A percentile compares a stretch with the other conserved stretches of the same genome.
Evolutionary conservation across 2,113 vertebrate species (phyloP).

Genomic region (Neofelis nebulosa): DNA sequence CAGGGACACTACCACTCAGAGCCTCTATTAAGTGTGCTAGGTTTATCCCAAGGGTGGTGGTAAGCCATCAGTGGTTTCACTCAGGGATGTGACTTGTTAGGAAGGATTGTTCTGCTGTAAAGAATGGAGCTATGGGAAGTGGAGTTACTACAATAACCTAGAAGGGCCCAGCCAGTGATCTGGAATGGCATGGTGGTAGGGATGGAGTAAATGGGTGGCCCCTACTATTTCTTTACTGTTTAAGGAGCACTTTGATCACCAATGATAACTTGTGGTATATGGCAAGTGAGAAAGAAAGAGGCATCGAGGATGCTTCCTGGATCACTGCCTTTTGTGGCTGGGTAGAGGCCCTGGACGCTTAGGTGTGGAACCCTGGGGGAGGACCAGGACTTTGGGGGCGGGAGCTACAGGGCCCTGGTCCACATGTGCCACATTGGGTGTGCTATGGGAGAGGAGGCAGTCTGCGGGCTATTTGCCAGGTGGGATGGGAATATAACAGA

Average conservation of each 20-base stretch:
- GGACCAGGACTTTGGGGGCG: not conserved
- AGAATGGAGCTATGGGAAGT: not conserved
- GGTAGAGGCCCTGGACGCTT: fast-evolving
- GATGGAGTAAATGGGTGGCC: not conserved
- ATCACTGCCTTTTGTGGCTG: not conserved
- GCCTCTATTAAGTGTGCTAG: not conserved
- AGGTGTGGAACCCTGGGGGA: not conserved
- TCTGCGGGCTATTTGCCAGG: not conserved
- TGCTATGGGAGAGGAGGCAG: not conserved
- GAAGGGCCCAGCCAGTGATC: not conserved
- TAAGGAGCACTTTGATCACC: too few relatives aligned
- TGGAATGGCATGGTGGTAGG: not conserved
- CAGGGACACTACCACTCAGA: not conserved
- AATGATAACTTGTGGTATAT: not conserved
- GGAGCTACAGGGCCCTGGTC: not conserved
- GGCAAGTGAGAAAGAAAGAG: not conserved
- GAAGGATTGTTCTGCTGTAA: not conserved
- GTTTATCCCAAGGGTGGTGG: not conserved
- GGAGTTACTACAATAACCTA: too few relatives aligned
- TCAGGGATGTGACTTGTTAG: not conserved
- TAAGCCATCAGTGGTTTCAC: not conserved
- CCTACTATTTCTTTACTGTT: fast-evolving
- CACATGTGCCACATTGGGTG: too few relatives aligned
- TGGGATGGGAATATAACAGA: not conserved
- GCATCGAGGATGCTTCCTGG: too few relatives aligned